Base-by-base conservation (phyloP, 2,113 vertebrate genomes). In the Poicephalus meyeri region DNA sequence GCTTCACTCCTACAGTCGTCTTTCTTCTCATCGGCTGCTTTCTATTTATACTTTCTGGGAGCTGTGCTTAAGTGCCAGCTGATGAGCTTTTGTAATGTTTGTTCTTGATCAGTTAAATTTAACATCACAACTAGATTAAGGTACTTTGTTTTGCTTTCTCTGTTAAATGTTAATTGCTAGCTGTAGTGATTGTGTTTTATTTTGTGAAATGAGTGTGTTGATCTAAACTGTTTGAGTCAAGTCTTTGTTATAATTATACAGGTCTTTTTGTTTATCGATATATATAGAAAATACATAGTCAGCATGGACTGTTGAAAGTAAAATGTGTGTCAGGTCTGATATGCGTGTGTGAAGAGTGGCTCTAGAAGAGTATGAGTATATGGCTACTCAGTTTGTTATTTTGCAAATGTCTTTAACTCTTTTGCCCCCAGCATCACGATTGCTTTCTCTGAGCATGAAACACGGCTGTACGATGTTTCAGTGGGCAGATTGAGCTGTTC, bases 141-240 rank as follows among this genome's bases (percentile, higher is more conserved):
- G 96, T 97, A 96, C 93, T 95, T 96, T 11, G 42, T 26, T 74
- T 88, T 70, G 44, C 65, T 89, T 91, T 88, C 79, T 90, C 49
- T 71, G 25, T 44, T 58, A 68, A 72, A 60, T 7, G 60, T 15
- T 73, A 79, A 56, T 7, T 17, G 39, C 80, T 86, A 61, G 65
- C 65, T 33, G 56, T 44, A 80, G 60, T 17, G 69, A 56, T 71
- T 52, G 70, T 35, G 79, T 44, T 81, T 31, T 18, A 16, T 81
- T 84, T 92, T 47, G 46, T 1, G 16, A 79, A 68, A n/a, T 1
- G 55, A 42, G 11, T 8, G 41, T 24, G 63, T 86, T 11, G 86
- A 61, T 89, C 74, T 69, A 15, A 84, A 68, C 33, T 8, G 69
- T 52, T 68, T 23, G 72, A 72, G 24, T 72, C 25, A 19, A 49